Base-by-base conservation (phyloP, 1,140 invertebrate genomes). In the Lepidurus apus region DNA sequence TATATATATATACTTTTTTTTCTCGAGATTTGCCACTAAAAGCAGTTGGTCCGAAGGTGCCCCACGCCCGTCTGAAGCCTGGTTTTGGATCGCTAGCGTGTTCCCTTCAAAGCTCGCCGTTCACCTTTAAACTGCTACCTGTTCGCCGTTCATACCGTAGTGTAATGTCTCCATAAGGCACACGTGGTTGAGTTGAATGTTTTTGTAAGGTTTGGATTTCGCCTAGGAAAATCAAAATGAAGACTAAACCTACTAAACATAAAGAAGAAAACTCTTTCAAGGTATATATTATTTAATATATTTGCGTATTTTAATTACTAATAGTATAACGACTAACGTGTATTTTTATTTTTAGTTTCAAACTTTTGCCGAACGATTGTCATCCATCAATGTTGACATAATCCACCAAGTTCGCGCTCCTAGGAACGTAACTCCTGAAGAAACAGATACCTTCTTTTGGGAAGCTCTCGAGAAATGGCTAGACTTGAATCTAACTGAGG, bases 381-480 rank as follows among this genome's bases (percentile, higher is more conserved):
- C 90, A 81, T 89, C 91, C 80, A 93, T 97, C 47, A 92, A 96
- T 83, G 88, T 97, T 47, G 90, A 92, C 87, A 88, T 93, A 42
- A 91, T 91, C 79, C 91, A 95, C 78, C 91, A 90, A 85, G 88
- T 94, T 74, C 92, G 94, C 86, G 87, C 88, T 82, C 89, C 93
- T 84, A 21, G 79, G 9, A 86, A 87, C 75, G 86, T 89, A 47
- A 86, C 88, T 43, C 87, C 88, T 47, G 90, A 92, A 81, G 90
- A 92, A 79, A 84, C 85, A 47, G 89, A 91, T 81, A 93, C 93
- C 4, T 91, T 90, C 84, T 96, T 97, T 84, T 87, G 90, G 82
- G 88, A 93, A 83, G 89, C 93, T 0, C 83, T 96, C n/a, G 87
- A 91, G 80, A 96, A 96, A 88, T 97, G 95, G 95, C 90, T 89